Evolutionary conservation across 1,140 invertebrate genomes (phyloP), one percentile per base, ranked within the genome.

Genomic region (Panagrolaimus sp.): DNA sequence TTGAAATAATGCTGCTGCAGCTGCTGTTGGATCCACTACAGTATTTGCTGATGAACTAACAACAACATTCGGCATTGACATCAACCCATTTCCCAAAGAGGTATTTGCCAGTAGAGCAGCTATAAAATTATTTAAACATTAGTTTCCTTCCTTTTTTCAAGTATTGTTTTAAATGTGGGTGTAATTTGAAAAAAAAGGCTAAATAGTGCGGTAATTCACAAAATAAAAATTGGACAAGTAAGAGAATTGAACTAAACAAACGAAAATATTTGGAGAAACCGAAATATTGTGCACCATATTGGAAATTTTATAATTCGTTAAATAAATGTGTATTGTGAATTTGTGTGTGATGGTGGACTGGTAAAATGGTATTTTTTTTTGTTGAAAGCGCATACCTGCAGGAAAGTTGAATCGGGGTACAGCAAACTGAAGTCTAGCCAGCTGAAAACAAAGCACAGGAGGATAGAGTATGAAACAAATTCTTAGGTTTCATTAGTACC

Each of bases 391-490:
- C 51, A 57, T 57, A 57, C 51, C 51, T 57, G 31, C 31, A 25
- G 51, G 51, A 11, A 57, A 27, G 51, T 57, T 57, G 51, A 57
- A 57, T 57, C 51, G 51, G 51, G 51, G 51, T 25, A 57, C 51
- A 27, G 70, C 67, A 71, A 70, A 63, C 20, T 71, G 70, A 44
- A 71, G 53, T 70, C 70, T 69, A 53, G 70, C 62, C 51, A 71
- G 67, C 70, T 71, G 67, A 69, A 71, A 71, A 70, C 38, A 47
- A 66, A 66, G 67, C 70, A 71, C 70, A 71, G 47, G 43, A 70
- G 70, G 70, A 70, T 67, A 70, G 68, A 69, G 42, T 51, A 23
- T 25, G 46, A 65, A 65, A 44, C 11, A 20, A 46, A 66, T 53
- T 48, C 7, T 48, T 66, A 27, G 20, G 5, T 31, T 63, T 63